A percentile compares a stretch with the other conserved stretches of the same genome.
Conservation (phyloP, 2,113 vertebrate genomes). For the Amblyopsis rosae region DNA sequence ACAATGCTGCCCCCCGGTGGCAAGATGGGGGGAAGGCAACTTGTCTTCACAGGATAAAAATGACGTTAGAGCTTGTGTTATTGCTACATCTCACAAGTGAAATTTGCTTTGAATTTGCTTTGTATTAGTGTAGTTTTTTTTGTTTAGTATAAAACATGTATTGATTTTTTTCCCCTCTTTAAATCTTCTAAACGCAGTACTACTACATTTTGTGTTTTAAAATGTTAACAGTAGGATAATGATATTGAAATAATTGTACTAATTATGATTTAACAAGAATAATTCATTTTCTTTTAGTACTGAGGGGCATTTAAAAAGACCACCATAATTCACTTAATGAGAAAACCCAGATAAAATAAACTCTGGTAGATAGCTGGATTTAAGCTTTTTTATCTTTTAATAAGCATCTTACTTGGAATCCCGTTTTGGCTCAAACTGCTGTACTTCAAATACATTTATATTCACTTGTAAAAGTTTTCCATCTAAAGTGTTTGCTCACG, state of each 20-base stretch:
- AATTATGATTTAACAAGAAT: background rate
- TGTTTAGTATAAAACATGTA: no score
- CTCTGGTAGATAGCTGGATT: no score
- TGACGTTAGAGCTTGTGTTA: background rate
- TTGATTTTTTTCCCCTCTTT: no score
- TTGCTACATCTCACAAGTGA: background rate
- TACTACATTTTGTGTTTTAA: background rate
- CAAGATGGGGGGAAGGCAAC: background rate
- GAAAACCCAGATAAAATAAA: background rate
- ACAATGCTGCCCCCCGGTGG: constrained; percentile 76
- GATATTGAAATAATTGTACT: background rate
- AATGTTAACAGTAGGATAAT: background rate
- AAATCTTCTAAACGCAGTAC: background rate
- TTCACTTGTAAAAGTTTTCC: background rate
- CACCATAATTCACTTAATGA: background rate
- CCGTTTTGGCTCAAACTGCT: background rate
- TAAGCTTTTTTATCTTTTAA: background rate
- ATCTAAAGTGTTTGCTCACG: background rate
- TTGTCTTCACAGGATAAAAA: background rate
- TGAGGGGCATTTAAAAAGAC: background rate
- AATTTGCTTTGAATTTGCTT: background rate
- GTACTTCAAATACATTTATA: background rate
- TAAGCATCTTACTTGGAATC: background rate
- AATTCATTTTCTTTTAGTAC: background rate
- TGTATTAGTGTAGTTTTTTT: background rate